A percentile compares a stretch with the other conserved stretches of the same genome.
Evolutionary conservation across 2,888 invertebrate species (phyloP).

Genomic region (Caenorhabditis uteleia): DNA sequence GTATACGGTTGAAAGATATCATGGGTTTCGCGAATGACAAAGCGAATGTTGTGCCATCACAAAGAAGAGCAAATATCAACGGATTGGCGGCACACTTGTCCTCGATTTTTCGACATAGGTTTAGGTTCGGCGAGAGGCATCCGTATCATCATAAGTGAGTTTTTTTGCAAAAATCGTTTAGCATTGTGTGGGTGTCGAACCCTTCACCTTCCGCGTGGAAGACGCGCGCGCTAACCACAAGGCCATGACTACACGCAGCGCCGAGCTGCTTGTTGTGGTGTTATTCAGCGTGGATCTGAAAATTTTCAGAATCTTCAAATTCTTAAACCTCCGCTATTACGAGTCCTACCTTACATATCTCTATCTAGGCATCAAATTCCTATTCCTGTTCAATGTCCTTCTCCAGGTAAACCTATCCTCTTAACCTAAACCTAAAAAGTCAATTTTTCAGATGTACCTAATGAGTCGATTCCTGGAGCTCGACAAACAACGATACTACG

Average conservation of each 20-base stretch:
- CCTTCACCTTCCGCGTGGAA: no score
- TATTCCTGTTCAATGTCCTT: conserved; percentile 65
- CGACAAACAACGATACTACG: conserved; percentile 66
- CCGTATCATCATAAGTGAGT: conserved; percentile 55
- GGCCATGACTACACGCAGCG: no score
- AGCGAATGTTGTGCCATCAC: conserved; percentile 52
- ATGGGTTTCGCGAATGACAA: conserved; percentile 67
- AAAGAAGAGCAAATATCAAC: conserved; percentile 51
- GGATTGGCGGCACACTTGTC: conserved; percentile 63
- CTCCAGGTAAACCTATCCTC: conserved; percentile 46
- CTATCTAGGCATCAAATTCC: conserved; percentile 64
- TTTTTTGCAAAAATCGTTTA: neutral
- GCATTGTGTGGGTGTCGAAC: no score
- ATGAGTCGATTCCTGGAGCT: conserved; percentile 68
- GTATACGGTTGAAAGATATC: conserved; percentile 68
- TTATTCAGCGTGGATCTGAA: no score
- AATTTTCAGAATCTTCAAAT: conserved; percentile 54
- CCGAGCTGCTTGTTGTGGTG: no score
- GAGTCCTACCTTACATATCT: conserved; percentile 67
- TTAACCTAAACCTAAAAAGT: neutral
- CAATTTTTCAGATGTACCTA: conserved; percentile 54
- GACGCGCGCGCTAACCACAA: no score
- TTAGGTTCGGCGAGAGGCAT: conserved; percentile 55
- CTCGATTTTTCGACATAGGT: conserved; percentile 67
- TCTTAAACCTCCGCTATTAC: conserved; percentile 67